A percentile compares a stretch with the other conserved stretches of the same genome.
Evolutionary conservation across 2,797 vertebrate genomes (phyloP).

Genomic region (Cynodonichthys magdalenae): DNA sequence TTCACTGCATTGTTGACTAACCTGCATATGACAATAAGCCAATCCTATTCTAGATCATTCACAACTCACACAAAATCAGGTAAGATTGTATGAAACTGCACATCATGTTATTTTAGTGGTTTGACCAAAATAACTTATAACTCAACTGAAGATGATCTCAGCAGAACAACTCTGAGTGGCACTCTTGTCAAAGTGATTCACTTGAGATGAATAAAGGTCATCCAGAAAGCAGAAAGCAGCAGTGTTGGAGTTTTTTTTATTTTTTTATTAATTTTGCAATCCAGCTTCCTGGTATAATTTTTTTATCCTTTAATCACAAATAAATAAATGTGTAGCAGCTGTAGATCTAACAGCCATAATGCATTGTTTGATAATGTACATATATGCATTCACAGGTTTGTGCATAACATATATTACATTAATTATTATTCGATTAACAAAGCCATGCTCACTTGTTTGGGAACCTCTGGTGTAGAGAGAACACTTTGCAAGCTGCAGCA

Average conservation of each 20-base stretch:
- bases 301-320: conserved; percentile 23
- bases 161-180: no score
- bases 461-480: conserved; percentile 43
- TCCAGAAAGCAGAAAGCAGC: conserved; percentile 54
- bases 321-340: conserved; percentile 34
- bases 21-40: no score
- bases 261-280: conserved; percentile 44
- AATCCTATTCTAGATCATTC: no score
- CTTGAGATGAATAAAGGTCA: conserved; percentile 57
- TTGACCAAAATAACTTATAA: no score
- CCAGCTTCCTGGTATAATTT: conserved; percentile 17
- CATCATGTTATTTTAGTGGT: no score
- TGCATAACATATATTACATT: conserved; percentile 10
- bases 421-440: conserved; percentile 24
- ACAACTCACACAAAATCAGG: no score
- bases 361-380: neutral
- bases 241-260: conserved; percentile 26
- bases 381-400: conserved; percentile 17
- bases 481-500: conserved; percentile 32
- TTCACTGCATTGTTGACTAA: no score
- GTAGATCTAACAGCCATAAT: neutral
- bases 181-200: conserved; percentile 65
- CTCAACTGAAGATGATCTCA: no score
- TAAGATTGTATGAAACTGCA: no score
- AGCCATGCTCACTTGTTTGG: conserved; percentile 42